Evolutionary conservation across 1,140 invertebrate species (phyloP), one percentile per base, ranked within the genome.

Genomic region (Drosophila pallidifrons): DNA sequence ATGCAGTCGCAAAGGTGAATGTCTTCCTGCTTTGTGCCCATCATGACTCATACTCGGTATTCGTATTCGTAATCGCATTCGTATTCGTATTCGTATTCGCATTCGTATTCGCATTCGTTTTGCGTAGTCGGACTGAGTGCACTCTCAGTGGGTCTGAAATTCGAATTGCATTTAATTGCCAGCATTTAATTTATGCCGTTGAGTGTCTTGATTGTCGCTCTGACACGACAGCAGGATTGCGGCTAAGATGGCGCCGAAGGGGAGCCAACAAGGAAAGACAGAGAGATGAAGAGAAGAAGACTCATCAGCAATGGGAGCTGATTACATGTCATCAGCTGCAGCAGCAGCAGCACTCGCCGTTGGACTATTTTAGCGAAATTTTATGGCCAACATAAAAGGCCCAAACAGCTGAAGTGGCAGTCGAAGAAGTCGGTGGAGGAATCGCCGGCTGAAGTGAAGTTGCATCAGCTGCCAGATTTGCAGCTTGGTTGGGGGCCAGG

Each of bases 251-350:
- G 61, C 10, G 16, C 15, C 4, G 7, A 47, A 6, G 25, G 5
- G 11, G 25, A 25, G 20, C 20, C 32, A 32, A 13, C 28, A 35
- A 11, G 7, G 51, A 15, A 4, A 38, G 10, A 49, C 7, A 32
- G 16, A 8, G 16, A 13, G 5, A 46, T 13, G 61, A 1, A 41
- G 10, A 4, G 25, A 8, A 57, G 13, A 6, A 38, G 32, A 38
- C 68, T 57, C 60, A 57, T 59, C 63, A 66, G 60, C 60, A 30
- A 10, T 52, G 51, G 7, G 30, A 30, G 35, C 63, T 76, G 73
- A 76, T 76, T 76, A 72, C 68, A 76, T 76, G 73, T 71, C 73
- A 65, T 76, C 73, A 76, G 73, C 60, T 76, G 65, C 71, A 64
- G 67, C 67, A 35, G 65, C 65, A 64, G 67, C 67, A 35, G 30